Conservation (phyloP, 2,888 invertebrate genomes). For the Thymelicus lineola region DNA sequence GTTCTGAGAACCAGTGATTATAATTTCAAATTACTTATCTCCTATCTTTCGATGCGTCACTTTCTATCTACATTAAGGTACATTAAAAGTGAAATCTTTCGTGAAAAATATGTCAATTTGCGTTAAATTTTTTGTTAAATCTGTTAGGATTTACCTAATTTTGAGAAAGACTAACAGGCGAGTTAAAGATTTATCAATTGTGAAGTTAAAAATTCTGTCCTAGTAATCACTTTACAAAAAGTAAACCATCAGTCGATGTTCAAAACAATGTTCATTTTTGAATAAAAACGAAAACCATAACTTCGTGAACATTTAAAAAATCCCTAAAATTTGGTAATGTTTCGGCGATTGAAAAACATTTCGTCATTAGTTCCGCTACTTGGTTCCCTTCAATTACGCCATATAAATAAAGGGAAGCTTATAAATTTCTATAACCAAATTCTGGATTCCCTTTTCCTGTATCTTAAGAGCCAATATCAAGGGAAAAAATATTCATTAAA, state of each 20-base stretch:
- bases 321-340: too few relatives aligned
- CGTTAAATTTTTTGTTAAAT: neutral
- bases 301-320: neutral
- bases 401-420: neutral
- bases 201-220: too few relatives aligned
- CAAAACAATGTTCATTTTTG: too few relatives aligned
- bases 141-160: too few relatives aligned
- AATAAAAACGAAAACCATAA: too few relatives aligned
- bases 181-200: too few relatives aligned
- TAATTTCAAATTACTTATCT: slow-evolving; percentile 45
- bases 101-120: neutral
- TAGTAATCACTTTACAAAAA: too few relatives aligned
- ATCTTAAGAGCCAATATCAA: neutral
- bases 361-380: neutral
- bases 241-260: too few relatives aligned
- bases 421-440: neutral
- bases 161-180: too few relatives aligned
- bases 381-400: neutral
- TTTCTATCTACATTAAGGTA: neutral
- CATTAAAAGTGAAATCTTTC: neutral
- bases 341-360: neutral
- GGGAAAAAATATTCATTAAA: too few relatives aligned
- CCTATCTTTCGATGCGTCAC: slow-evolving; percentile 38
- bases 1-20: slow-evolving; percentile 37
- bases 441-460: neutral